These are phyloP conservation scores for Morinoia aosen DNA, from an alignment of 2,888 invertebrate genomes.

Conservation along the genomic window DNA sequence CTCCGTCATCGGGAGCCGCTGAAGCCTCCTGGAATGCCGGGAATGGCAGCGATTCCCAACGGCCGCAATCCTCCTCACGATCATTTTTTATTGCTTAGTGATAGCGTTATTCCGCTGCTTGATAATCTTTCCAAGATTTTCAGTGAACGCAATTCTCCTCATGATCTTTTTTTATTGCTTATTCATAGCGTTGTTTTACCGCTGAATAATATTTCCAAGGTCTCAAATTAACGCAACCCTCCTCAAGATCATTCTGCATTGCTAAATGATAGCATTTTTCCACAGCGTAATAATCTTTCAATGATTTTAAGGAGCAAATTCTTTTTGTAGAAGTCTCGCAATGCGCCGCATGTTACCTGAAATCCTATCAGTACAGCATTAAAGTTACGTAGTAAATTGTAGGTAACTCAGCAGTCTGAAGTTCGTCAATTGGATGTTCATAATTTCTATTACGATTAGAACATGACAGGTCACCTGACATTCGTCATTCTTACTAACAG, in stretches of 20 bases:
- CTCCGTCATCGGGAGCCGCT: slow-evolving; percentile 3
- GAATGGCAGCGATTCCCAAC: slow-evolving; percentile 3
- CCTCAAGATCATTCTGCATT: neutral
- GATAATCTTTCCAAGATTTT: neutral
- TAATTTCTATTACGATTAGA: too few species aligned
- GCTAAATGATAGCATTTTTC: neutral
- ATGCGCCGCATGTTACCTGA: neutral
- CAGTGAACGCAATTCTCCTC: neutral
- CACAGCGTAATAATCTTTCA: neutral
- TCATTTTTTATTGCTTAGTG: slow-evolving; percentile 4
- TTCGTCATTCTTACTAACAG: too few species aligned
- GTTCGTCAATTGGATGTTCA: too few species aligned
- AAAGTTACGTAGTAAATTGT: too few species aligned
- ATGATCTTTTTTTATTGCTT: neutral
- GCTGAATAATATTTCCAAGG: neutral
- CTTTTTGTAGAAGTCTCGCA: neutral
- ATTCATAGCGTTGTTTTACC: neutral
- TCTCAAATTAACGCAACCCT: neutral
- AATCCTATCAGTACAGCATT: neutral
- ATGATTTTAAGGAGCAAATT: neutral
- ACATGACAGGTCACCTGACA: too few species aligned
- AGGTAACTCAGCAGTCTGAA: too few species aligned
- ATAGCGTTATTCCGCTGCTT: neutral
- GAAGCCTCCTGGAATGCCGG: neutral
- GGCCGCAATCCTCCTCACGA: slow-evolving; percentile 10